phyloP scores from a whole-genome alignment of 2,888 invertebrate genomes.

The Trypoxylon attenuatum region DNA sequence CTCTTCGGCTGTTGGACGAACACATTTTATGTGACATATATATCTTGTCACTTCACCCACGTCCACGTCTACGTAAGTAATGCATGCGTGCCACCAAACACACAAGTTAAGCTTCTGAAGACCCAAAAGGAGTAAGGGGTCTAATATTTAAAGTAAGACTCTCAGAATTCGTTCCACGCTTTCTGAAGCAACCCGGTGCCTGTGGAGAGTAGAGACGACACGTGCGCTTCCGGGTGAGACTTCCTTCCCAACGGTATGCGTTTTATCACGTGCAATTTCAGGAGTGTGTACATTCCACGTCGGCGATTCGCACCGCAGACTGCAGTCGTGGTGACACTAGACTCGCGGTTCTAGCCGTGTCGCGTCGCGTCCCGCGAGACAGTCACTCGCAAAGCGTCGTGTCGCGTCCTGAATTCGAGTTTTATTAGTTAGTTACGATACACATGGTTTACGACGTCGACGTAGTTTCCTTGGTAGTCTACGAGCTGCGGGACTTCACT shows the following conservation, averaged over 20 bases:
- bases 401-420: constrained; percentile 31
- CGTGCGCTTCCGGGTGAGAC: background rate
- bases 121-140: background rate
- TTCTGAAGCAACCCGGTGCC: background rate
- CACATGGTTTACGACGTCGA: constrained; percentile 13
- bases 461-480: constrained; percentile 14
- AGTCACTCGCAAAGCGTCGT: constrained; percentile 14
- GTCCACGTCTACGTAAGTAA: no score
- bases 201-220: constrained; percentile 1
- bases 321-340: constrained; percentile 8
- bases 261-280: constrained; percentile 10
- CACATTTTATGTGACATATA: no score
- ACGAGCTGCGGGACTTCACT: constrained; percentile 4
- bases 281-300: background rate
- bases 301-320: constrained; percentile 11
- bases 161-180: constrained; percentile 22
- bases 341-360: constrained; percentile 6
- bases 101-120: no score
- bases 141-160: constrained; percentile 9
- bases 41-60: no score
- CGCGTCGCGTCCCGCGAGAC: background rate
- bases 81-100: no score
- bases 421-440: constrained; percentile 34
- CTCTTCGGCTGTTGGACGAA: no score
- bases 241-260: constrained; percentile 2